Evolutionary conservation across 2,113 vertebrate species (phyloP), one percentile per base, ranked within the genome.

Genomic region (Brachirus orientalis): DNA sequence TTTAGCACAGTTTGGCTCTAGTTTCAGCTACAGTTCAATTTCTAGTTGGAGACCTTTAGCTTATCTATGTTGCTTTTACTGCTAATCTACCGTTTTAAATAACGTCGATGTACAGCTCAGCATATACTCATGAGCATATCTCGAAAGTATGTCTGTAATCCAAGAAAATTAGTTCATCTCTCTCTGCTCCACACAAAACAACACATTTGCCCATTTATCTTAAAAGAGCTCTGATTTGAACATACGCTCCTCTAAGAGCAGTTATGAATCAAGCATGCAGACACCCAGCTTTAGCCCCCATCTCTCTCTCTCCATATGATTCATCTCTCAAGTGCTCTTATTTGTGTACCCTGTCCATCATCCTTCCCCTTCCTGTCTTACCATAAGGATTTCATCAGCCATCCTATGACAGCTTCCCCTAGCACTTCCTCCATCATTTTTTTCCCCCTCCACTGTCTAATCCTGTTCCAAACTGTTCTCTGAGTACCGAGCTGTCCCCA

Each of bases 381-480:
- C 63, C 4, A 0, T 9, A 5, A 53, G 46, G 22, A 44, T 35
- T 46, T 28, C 40, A 37, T 70, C 62, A 28, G 28, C 28, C 6
- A 6, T 28, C 28, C 28, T 28, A 28, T 28, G 28, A 28, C 28
- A n/a, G 3, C 55, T 43, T 50, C 28, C 6, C 14, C 19, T 14
- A 10, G 11, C 68, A 69, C 48, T 56, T 70, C 61, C 60, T 82
- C 45, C 37, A 62, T 73, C 63, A 63, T 50, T 44, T 43, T n/a
- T 38, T 14, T 38, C 43, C 7, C 41, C 56, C 44, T 6, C 59
- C n/a, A n/a, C n/a, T 8, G 64, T 45, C 62, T 50, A 55, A 44
- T 63, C 41, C 48, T 38, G n/a, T 12, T 71, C 65, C 72, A 46
- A 36, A 43, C 6, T 55, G n/a, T n/a, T n/a, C n/a, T n/a, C n/a